Percentiles rank a stretch among this genome's conserved stretches.
These are phyloP conservation scores for Nycticryphes semicollaris DNA, from an alignment of 2,113 vertebrate species.

Conservation along the genomic window DNA sequence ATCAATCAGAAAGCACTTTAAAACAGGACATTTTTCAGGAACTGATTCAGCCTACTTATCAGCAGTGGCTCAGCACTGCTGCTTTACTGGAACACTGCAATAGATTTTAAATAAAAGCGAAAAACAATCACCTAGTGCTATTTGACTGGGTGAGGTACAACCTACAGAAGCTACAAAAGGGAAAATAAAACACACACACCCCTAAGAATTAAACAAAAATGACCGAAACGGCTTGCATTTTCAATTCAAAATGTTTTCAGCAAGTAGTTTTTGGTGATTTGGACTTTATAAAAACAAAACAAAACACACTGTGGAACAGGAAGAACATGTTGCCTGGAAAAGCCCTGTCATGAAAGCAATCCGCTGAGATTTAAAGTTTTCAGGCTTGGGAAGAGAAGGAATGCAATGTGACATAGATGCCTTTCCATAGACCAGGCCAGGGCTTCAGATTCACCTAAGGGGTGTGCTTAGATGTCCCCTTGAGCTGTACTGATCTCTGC, in stretches of 20 bases:
- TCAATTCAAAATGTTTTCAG: neutral
- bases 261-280: neutral
- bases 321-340: neutral
- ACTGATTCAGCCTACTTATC: slow-evolving; percentile 52
- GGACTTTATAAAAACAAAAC: no score
- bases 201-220: neutral
- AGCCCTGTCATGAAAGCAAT: neutral
- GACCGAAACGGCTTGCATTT: neutral
- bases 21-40: slow-evolving; percentile 52
- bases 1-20: slow-evolving; percentile 63
- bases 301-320: neutral
- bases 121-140: neutral
- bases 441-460: neutral
- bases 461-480: neutral
- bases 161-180: neutral
- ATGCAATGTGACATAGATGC: neutral
- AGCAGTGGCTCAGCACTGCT: slow-evolving; percentile 12
- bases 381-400: neutral
- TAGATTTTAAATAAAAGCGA: slow-evolving; percentile 10
- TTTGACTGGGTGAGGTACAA: neutral
- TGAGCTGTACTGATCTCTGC: neutral
- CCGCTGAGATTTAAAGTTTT: neutral
- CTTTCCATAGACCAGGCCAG: neutral
- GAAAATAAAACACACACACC: neutral
- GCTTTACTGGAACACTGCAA: slow-evolving; percentile 42